Percentiles rank a stretch among this genome's conserved stretches.
Conservation (phyloP, 2,113 vertebrate genomes). For the Mixornis gularis region DNA sequence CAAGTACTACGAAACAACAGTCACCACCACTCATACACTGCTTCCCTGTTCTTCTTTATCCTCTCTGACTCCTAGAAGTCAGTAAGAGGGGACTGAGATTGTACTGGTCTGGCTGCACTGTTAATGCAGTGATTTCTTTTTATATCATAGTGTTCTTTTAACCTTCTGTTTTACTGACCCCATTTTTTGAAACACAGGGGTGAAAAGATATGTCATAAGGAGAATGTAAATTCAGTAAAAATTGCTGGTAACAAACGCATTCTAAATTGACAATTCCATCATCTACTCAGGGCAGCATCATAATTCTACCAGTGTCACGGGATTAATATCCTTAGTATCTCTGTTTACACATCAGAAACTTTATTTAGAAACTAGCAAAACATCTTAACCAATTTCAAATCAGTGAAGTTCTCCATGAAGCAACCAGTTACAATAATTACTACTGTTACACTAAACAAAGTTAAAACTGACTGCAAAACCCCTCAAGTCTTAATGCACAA, state of each 20-base stretch:
- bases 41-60: neutral
- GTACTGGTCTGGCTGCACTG: neutral
- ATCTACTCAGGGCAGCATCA: neutral
- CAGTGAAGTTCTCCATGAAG: neutral
- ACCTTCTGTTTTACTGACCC: neutral
- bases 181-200: neutral
- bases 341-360: neutral
- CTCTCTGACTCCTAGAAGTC: neutral
- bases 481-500: neutral
- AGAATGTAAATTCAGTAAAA: neutral
- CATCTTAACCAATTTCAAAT: neutral
- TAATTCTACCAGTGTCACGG: neutral
- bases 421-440: neutral
- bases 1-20: rapidly evolving
- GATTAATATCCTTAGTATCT: neutral
- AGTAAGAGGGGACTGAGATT: neutral
- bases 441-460: neutral
- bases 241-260: rapidly evolving
- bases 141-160: neutral
- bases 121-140: neutral
- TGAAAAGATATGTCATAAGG: neutral
- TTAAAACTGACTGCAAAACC: neutral
- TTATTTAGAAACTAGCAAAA: neutral
- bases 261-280: neutral
- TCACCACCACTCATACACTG: neutral